Base-by-base conservation (phyloP, 2,797 vertebrate species). In the Mormyrops attenuatus region DNA sequence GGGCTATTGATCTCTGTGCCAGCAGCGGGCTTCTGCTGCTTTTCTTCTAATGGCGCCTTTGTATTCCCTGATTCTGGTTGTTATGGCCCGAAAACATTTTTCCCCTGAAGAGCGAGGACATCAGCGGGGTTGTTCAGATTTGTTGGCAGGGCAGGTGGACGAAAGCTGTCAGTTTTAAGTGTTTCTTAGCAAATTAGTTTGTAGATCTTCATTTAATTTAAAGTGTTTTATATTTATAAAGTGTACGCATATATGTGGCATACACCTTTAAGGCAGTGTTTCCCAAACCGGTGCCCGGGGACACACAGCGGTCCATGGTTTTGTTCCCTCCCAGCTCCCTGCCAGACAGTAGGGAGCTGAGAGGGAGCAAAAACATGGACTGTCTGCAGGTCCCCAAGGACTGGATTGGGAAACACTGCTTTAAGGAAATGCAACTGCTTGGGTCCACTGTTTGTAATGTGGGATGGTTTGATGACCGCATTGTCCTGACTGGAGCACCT, bases 51-150 rank as follows among this genome's bases (percentile, higher is more conserved):
- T 44, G 41, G 77, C 2, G 77, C 77, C 41, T 44, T 82, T 82
- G 77, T 82, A 22, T 82, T 44, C 41, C 41, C 77, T 82, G 38
- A 22, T 82, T 82, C 34, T 82, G 41, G 77, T 82, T 82, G 6
- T 82, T 82, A 22, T 82, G 77, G 69, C 17, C 77, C 77, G 77
- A 82, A 82, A 77, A 77, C 69, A 82, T 82, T 44, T 47, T n/a
- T n/a, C 20, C 77, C 77, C 77, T 15, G 41, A n/a, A 47, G 20
- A 47, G 20, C 77, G 5, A 82, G 77, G 69, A 82, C 15, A 20
- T 57, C 5, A 17, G 53, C 55, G 55, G 41, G 38, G 41, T 44
- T 44, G 77, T 82, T 82, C 41, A 47, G 38, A 47, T 82, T 82
- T 82, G 41, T 11, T 47, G 41, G 77, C 77, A 8, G 77, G 41